Percentiles rank a stretch among this genome's conserved stretches.
These are phyloP conservation scores for Oreochromis mossambicus DNA, from an alignment of 2,797 vertebrate species.

Conservation along the genomic window DNA sequence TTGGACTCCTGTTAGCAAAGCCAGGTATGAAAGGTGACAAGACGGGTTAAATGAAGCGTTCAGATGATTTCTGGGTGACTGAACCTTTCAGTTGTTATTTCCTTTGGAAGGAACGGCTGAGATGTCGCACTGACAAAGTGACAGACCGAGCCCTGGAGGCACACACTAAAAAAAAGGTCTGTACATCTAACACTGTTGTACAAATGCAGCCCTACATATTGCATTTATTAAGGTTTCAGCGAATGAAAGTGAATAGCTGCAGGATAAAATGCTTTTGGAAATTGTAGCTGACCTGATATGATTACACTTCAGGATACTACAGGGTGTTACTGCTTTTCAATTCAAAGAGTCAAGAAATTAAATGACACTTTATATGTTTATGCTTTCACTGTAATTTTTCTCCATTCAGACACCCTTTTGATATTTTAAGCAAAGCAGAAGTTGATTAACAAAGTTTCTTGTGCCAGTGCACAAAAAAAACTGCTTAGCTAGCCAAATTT, in stretches of 20 bases:
- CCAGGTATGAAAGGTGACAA: constrained; percentile 39
- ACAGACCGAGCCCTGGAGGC: neutral
- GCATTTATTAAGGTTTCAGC: neutral
- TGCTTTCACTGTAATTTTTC: neutral
- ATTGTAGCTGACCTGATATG: neutral
- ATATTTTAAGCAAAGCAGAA: neutral
- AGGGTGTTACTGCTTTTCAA: constrained; percentile 10
- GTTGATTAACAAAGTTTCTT: neutral
- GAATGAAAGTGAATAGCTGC: constrained; percentile 6
- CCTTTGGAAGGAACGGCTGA: neutral
- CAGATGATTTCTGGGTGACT: constrained; percentile 44
- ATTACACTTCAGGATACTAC: neutral
- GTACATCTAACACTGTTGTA: neutral
- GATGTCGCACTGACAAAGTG: constrained; percentile 1
- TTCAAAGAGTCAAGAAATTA: constrained; percentile 11
- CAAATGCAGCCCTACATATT: neutral
- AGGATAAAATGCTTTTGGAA: constrained; percentile 23
- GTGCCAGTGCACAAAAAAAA: neutral
- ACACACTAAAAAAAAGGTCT: neutral
- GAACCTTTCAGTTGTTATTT: constrained; percentile 27
- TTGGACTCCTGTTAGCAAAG: neutral
- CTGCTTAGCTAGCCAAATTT: neutral
- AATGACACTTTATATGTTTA: neutral
- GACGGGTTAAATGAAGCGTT: constrained; percentile 20
- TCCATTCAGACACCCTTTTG: neutral